Base-by-base conservation (phyloP, 92 coral and sea anemone genomes). In the Nematostella vectensis region DNA sequence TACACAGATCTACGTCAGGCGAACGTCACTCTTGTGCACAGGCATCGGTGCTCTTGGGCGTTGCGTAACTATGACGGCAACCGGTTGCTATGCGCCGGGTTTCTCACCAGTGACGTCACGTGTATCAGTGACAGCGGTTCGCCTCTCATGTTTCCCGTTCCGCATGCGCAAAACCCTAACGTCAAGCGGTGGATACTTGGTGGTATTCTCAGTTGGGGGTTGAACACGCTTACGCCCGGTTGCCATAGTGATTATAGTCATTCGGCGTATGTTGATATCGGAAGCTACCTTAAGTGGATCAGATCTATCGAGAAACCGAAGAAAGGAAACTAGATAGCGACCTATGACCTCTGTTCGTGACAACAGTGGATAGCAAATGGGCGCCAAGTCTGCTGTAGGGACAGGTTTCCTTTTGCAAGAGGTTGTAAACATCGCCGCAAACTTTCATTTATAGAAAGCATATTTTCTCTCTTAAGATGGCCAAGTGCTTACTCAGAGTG, bases 111-210 rank as follows among this genome's bases (percentile, higher is more conserved):
- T 47, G 67, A 52, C 23, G 72, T 61, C 16, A 61, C 78, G 31
- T 89, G 97, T 57, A 70, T 87, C 12, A 83, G 89, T 27, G 97
- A 89, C 47, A 89, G 95, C 50, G 97, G 97, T 1, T 81, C 97
- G 17, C 97, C 97, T 4, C 64, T 89, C 28, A 76, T 89, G 95
- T 89, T 89, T 36, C 42, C 95, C 4, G 77, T 78, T 0, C 59
- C 57, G 12, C 51, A 52, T 42, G 54, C 55, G 44, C 80, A 67
- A 49, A 66, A 54, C 9, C 29, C 65, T 1, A 33, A 25, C 48
- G 71, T 62, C 16, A 67, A 57, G 40, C 78, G 77, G 58, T 71
- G 80, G 86, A 69, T 81, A 4, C 70, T 89, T 47, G 91, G 89
- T 37, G 97, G 97, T 0, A 67, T 89, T 31, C 55, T 74, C 59